Evolutionary conservation across 2,113 vertebrate species (phyloP), one percentile per base, ranked within the genome.

Genomic region (Camelus bactrianus): DNA sequence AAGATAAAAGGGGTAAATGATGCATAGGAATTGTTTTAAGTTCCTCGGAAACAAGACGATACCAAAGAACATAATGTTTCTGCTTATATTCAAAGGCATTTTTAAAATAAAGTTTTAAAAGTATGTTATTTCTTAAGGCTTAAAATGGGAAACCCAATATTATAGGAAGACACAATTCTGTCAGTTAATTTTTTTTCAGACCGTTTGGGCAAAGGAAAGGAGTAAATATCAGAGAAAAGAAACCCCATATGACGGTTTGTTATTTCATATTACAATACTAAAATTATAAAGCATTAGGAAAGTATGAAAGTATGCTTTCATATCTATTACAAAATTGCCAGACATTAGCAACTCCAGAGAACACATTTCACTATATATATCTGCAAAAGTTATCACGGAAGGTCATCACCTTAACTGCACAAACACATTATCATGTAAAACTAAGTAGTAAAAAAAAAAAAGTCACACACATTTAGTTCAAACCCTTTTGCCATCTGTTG

Each of bases 391-490:
- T 97, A 96, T 95, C 88, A 94, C 11, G 7, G 95, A 97, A 97
- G 90, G 67, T 97, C 97, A 98, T 77, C 91, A 96, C 79, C 80
- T 94, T 96, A 91, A 95, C 85, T 95, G 38, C 46, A 97, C 46
- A 96, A 97, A 91, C 60, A 97, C 67, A 95, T 96, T 95, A 97
- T 93, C 95, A 96, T 96, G 82, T 97, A 97, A 97, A 89, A 96
- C 97, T 98, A 98, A 24, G 3, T 96, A 97, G 93, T 98, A 76
- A 80, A 80, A 52, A 52, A 52, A 52, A 96, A 97, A 97, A 98
- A 98, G 62, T 97, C 97, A 96, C 98, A 98, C 85, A 90, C 93
- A 97, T 98, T 98, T 98, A 97, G 96, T 98, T 98, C 97, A 98
- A 97, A 98, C 81, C 90, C 92, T 98, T 97, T 97, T 97, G 70